Conservation (phyloP, 2,113 vertebrate species). For the Pavo muticus region DNA sequence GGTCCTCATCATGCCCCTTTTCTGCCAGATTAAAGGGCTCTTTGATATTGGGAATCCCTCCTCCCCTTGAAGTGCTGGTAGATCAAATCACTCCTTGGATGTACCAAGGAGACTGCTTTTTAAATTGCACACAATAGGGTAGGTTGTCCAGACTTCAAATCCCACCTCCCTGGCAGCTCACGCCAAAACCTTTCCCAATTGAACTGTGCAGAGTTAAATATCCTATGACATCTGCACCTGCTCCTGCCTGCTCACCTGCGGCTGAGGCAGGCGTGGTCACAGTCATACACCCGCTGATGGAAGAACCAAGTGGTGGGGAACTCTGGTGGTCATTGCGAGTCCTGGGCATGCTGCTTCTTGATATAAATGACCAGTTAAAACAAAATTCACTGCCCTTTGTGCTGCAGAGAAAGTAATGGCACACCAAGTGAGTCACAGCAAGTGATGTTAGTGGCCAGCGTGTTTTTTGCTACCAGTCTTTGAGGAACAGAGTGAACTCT, state of each 20-base stretch:
- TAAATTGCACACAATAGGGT: neutral
- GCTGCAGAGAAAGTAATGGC: neutral
- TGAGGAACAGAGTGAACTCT: neutral
- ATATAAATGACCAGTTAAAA: neutral
- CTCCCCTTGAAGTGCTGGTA: slow-evolving; percentile 32
- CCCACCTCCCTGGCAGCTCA: neutral
- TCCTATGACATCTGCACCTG: slow-evolving; percentile 4
- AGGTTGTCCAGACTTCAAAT: neutral
- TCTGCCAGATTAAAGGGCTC: slow-evolving; percentile 53
- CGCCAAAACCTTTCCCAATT: neutral
- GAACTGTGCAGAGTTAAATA: neutral
- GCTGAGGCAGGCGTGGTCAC: neutral
- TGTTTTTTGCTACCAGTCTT: neutral
- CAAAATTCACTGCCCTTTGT: neutral
- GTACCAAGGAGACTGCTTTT: neutral
- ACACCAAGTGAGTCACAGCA: accelerated
- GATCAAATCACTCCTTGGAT: slow-evolving; percentile 6
- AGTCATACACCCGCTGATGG: neutral
- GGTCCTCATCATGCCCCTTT: slow-evolving; percentile 57
- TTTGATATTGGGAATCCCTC: slow-evolving; percentile 46
- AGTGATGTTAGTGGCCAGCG: neutral
- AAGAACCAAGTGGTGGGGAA: neutral
- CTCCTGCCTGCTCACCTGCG: neutral
- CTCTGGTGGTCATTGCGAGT: accelerated
- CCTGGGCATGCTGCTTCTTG: neutral